A percentile compares a stretch with the other conserved stretches of the same genome.
phyloP scores from a whole-genome alignment of 1,140 invertebrate genomes.

The Anagrus nilaparvatae region DNA sequence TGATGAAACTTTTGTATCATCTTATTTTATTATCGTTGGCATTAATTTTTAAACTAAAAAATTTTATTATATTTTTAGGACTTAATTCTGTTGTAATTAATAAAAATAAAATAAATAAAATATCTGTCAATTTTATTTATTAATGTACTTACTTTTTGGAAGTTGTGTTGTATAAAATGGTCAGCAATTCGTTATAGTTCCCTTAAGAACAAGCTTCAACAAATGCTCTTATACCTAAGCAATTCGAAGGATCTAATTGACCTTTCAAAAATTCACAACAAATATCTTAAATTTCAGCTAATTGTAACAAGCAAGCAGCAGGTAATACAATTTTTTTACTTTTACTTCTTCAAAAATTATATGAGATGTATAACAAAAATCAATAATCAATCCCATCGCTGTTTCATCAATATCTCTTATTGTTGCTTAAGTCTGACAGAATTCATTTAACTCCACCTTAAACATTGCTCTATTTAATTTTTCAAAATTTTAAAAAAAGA shows the following conservation, averaged over 20 bases:
- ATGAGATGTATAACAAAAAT: conserved; percentile 98
- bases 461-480: conserved; percentile 98
- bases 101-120: too few species aligned
- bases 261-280: conserved; percentile 97
- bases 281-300: conserved; percentile 87
- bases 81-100: too few species aligned
- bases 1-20: too few species aligned
- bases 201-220: conserved; percentile 96
- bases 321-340: conserved; percentile 93
- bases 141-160: conserved; percentile 76
- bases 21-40: too few species aligned
- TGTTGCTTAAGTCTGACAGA: conserved; percentile 94
- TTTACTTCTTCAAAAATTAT: conserved; percentile 96
- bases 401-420: conserved; percentile 95
- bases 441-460: conserved; percentile 93
- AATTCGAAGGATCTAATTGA: conserved; percentile 95
- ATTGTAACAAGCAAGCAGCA: conserved; percentile 89
- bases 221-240: conserved; percentile 95
- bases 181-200: conserved; percentile 91
- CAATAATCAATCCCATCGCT: conserved; percentile 94
- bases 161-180: conserved; percentile 97
- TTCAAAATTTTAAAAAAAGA: too few species aligned
- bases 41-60: too few species aligned
- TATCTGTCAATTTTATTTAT: too few species aligned
- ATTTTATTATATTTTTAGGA: too few species aligned